These are phyloP conservation scores for Selenia dentaria DNA, from an alignment of 2,888 invertebrate genomes.

Conservation along the genomic window DNA sequence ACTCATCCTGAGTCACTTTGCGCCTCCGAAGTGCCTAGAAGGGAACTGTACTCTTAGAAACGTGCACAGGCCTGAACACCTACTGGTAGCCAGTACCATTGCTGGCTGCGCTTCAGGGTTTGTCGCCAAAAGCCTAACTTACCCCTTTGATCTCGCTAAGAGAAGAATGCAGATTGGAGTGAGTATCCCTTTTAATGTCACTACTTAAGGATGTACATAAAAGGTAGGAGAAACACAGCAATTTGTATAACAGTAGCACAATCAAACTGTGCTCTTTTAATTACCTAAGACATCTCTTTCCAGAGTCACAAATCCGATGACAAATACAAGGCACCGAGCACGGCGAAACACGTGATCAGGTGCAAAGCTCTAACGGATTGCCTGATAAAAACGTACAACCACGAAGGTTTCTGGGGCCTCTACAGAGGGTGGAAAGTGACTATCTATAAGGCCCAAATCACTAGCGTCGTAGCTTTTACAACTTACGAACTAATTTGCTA, in stretches of 20 bases:
- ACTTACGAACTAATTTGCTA: constrained; percentile 65
- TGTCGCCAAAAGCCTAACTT: constrained; percentile 90
- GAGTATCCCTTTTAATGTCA: constrained; percentile 31
- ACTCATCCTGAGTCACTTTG: constrained; percentile 39
- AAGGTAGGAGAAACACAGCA: too few species aligned
- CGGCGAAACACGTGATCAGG: constrained; percentile 46
- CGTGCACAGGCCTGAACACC: constrained; percentile 41
- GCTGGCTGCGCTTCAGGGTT: constrained; percentile 91
- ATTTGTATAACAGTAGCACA: too few species aligned
- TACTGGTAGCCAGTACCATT: constrained; percentile 64
- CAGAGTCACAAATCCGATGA: constrained; percentile 57
- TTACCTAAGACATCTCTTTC: not conserved
- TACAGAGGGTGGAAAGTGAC: constrained; percentile 66
- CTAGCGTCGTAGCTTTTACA: constrained; percentile 62
- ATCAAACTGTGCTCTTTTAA: too few species aligned
- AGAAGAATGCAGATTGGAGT: constrained; percentile 94
- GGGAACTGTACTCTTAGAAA: constrained; percentile 24
- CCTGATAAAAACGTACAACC: constrained; percentile 41
- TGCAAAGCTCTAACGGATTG: constrained; percentile 54
- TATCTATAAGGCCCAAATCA: constrained; percentile 62
- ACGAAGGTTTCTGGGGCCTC: constrained; percentile 58
- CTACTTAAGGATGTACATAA: too few species aligned
- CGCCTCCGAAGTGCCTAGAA: not conserved
- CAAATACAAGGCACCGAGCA: constrained; percentile 47
- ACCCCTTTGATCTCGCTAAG: constrained; percentile 94